Evolutionary conservation across 2,113 vertebrate species (phyloP).

Genomic region (Bufo bufo): DNA sequence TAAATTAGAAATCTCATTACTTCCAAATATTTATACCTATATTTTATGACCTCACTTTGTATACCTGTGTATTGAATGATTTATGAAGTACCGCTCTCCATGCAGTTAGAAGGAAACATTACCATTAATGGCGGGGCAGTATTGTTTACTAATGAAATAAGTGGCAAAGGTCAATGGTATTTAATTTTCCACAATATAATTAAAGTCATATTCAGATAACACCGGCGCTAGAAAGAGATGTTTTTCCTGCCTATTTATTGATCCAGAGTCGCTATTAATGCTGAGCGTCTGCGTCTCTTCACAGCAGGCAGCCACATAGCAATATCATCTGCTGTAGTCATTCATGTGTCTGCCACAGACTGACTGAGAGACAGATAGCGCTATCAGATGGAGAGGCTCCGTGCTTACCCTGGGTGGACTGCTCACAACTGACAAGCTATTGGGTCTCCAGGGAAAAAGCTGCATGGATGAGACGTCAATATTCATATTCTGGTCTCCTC

Average conservation of each 20-base stretch:
- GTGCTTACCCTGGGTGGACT: neutral
- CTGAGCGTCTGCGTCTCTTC: constrained; percentile 9
- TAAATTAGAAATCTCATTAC: neutral
- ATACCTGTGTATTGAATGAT: neutral
- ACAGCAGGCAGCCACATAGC: neutral
- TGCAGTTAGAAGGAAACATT: neutral
- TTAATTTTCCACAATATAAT: constrained; percentile 20
- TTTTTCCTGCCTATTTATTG: neutral
- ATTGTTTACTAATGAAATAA: constrained; percentile 23
- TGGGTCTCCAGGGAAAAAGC: neutral
- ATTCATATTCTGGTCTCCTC: neutral
- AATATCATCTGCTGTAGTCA: neutral
- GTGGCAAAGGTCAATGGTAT: constrained; percentile 17
- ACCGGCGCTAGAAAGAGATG: constrained; percentile 5
- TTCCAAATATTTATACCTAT: neutral
- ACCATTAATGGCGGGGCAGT: neutral
- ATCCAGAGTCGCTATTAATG: constrained; percentile 7
- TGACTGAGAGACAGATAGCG: constrained; percentile 23
- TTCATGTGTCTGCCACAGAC: neutral
- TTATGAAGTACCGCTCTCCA: neutral
- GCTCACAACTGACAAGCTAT: neutral
- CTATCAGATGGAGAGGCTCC: constrained; percentile 11
- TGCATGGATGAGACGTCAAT: neutral
- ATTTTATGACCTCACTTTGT: neutral
- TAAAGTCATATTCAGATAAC: constrained; percentile 19